Percentiles rank a stretch among this genome's conserved stretches.
These are phyloP conservation scores for Phataginus tricuspis DNA, from an alignment of 2,797 vertebrate genomes.

Conservation along the genomic window DNA sequence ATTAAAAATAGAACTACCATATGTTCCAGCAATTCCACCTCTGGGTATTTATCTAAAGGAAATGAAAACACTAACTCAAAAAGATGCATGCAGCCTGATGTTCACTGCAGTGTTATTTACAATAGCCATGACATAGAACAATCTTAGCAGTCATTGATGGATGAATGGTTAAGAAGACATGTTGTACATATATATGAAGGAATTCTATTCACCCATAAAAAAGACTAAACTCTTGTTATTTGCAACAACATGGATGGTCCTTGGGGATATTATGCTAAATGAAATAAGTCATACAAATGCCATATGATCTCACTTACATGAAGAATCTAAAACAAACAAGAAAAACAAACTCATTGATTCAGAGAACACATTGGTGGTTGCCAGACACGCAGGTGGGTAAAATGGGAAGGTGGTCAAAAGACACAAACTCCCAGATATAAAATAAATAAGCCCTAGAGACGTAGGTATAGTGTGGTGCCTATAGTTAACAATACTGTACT, in stretches of 20 bases:
- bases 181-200: neutral
- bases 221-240: neutral
- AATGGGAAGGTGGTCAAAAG: neutral
- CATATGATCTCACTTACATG: neutral
- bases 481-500: neutral
- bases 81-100: neutral
- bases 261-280: neutral
- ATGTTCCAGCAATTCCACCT: neutral
- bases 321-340: neutral
- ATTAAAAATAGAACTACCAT: neutral
- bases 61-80: neutral
- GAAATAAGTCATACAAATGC: neutral
- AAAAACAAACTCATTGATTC: neutral
- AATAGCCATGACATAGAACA: neutral
- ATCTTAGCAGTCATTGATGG: neutral
- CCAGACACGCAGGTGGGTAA: neutral
- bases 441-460: neutral
- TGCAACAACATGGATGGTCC: neutral
- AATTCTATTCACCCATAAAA: neutral
- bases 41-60: neutral
- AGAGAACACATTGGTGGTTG: neutral
- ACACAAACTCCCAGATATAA: neutral
- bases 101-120: neutral
- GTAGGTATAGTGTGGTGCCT: neutral
- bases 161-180: neutral